Evolutionary conservation across 2,113 vertebrate genomes (phyloP), one percentile per base, ranked within the genome.

Genomic region (Nothocercus nigrocapillus): DNA sequence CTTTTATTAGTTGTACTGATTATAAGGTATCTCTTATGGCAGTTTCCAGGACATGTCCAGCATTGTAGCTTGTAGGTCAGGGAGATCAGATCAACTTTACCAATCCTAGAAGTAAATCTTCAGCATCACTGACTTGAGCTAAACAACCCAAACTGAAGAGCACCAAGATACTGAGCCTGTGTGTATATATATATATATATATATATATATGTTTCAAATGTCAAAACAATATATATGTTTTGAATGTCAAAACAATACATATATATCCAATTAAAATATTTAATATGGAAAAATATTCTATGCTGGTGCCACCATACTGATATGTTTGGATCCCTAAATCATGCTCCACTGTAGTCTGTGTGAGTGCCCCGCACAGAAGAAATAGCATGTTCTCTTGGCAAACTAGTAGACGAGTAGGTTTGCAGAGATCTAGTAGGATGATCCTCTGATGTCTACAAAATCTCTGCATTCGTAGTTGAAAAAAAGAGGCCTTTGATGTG

Each of bases 21-120:
- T 69, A 38, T 49, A 44, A 73, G 28, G 36, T 73, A 58, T 53
- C 54, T 75, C 63, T 85, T 70, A n/a, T 4, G 11, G 63, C 74
- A 78, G 14, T 77, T 89, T 86, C 49, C 36, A 94, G 64, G 7
- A 12, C 63, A 66, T 24, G 25, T 66, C 63, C 64, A 78, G n/a
- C 51, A 11, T 58, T 93, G 82, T 22, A 88, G 34, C 59, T 76
- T 82, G 53, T 14, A 82, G 67, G 32, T 91, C 76, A 74, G 67
- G 73, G 73, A 84, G 79, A 93, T 82, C 68, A 88, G 36, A 88
- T 22, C 82, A 88, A 62, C 22, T 36, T 40, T 61, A 68, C 56
- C 72, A 49, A 2, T 85, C 80, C 61, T 89, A 62, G n/a, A 68
- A 85, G n/a, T 27, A 82, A 75, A 72, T 85, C 45, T 75, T 80